These are phyloP conservation scores for Polydrusus cervinus DNA, from an alignment of 2,888 invertebrate genomes.

Conservation along the genomic window DNA sequence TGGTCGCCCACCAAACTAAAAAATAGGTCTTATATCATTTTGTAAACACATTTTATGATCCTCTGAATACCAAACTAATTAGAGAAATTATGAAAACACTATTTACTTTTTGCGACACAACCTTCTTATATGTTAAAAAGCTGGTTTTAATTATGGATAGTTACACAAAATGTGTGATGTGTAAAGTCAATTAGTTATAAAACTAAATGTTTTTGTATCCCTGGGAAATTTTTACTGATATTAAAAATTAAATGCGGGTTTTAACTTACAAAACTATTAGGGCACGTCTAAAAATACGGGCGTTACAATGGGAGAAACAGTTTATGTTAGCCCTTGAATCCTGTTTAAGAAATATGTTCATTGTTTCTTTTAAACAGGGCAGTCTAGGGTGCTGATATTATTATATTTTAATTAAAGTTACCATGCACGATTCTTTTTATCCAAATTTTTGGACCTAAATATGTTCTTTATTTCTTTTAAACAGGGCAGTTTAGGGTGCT, in stretches of 20 bases:
- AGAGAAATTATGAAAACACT: conserved; percentile 13
- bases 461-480: too few relatives aligned
- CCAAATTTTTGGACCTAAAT: too few relatives aligned
- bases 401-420: too few relatives aligned
- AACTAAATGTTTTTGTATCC: conserved; percentile 6
- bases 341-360: too few relatives aligned
- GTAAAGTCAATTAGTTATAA: background rate
- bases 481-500: too few relatives aligned
- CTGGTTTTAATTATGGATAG: conserved; percentile 18
- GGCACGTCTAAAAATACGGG: too few relatives aligned
- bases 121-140: conserved; percentile 14
- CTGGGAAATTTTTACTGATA: background rate
- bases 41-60: conserved; percentile 2
- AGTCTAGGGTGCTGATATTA: too few relatives aligned
- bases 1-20: background rate
- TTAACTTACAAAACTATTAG: background rate
- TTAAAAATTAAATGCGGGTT: conserved; percentile 3
- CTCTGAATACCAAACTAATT: conserved; percentile 16
- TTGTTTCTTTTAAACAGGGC: too few relatives aligned
- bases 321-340: too few relatives aligned
- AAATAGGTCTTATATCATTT: background rate
- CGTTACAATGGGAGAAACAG: too few relatives aligned
- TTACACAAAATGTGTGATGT: conserved; percentile 6
- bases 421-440: too few relatives aligned
- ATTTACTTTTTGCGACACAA: conserved; percentile 16